A percentile compares a stretch with the other conserved stretches of the same genome.
These are phyloP conservation scores for Picus viridis DNA, from an alignment of 2,797 vertebrate genomes.

Conservation along the genomic window DNA sequence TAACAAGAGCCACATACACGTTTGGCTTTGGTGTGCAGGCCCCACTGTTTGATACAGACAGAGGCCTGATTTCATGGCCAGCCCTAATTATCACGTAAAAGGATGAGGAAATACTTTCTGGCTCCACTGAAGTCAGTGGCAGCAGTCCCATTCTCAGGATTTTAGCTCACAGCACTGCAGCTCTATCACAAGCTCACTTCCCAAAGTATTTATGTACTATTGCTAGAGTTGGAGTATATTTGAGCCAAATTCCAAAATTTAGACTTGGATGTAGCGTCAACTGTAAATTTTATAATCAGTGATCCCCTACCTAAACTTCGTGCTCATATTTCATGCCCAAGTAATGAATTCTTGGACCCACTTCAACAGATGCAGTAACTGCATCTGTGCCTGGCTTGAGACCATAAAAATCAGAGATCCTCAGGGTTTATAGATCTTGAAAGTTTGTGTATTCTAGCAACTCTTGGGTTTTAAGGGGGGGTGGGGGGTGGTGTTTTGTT, in stretches of 20 bases:
- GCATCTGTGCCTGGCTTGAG: conserved; percentile 14
- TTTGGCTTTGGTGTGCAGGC: not conserved
- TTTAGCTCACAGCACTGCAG: not conserved
- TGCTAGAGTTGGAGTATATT: not conserved
- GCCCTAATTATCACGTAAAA: not conserved
- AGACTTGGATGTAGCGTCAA: not conserved
- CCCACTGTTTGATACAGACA: not conserved
- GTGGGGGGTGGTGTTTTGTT: too few species aligned
- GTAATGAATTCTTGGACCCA: not conserved
- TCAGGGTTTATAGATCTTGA: not conserved
- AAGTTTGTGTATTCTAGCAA: not conserved
- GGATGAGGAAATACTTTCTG: conserved; percentile 23
- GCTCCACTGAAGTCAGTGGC: not conserved
- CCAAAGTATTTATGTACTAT: not conserved
- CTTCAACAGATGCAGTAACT: not conserved
- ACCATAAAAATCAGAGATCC: not conserved
- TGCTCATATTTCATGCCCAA: not conserved
- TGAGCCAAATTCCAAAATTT: conserved; percentile 12
- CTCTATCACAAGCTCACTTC: not conserved
- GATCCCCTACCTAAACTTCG: not conserved
- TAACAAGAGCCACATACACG: not conserved
- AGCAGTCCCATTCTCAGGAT: conserved; percentile 10
- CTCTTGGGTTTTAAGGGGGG: not conserved
- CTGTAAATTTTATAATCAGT: not conserved
- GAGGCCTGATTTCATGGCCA: not conserved